Evolutionary conservation across 2,888 invertebrate genomes (phyloP).

Genomic region (Ochropleura leucogaster): DNA sequence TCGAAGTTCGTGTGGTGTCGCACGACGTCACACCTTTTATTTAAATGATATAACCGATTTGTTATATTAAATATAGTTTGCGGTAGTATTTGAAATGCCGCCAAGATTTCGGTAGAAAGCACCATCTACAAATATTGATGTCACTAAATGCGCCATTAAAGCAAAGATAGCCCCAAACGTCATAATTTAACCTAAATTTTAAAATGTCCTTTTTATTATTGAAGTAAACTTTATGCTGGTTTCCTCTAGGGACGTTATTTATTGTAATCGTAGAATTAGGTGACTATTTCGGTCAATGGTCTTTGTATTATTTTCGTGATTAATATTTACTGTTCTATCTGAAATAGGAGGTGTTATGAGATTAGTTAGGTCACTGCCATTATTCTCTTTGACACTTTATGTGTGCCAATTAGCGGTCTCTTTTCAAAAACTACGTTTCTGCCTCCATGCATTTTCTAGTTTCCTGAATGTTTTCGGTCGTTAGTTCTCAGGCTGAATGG

Average conservation of each 20-base stretch:
- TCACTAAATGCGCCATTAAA: constrained; percentile 81
- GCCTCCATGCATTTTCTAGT: background rate
- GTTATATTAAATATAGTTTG: constrained; percentile 79
- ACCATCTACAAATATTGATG: constrained; percentile 82
- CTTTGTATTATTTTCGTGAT: constrained; percentile 30
- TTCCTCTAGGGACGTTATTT: constrained; percentile 67
- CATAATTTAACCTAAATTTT: constrained; percentile 77
- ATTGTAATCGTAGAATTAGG: constrained; percentile 63
- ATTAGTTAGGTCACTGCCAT: constrained; percentile 10
- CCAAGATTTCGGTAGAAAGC: constrained; percentile 81
- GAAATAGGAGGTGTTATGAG: constrained; percentile 21
- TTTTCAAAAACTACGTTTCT: background rate
- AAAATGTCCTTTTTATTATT: constrained; percentile 71
- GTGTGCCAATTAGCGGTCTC: constrained; percentile 9
- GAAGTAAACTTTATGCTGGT: constrained; percentile 67
- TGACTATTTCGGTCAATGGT: constrained; percentile 62
- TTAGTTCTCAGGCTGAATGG: background rate
- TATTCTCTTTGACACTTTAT: constrained; percentile 12
- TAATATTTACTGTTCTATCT: constrained; percentile 27
- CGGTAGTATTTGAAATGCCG: constrained; percentile 82
- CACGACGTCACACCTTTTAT: constrained; percentile 66
- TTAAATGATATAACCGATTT: constrained; percentile 73
- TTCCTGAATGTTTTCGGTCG: background rate
- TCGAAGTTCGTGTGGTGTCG: constrained; percentile 42
- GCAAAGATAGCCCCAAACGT: constrained; percentile 78